Percentiles rank a stretch among this genome's conserved stretches.
Conservation (phyloP, 2,113 vertebrate genomes). For the Percopsis transmontana region DNA sequence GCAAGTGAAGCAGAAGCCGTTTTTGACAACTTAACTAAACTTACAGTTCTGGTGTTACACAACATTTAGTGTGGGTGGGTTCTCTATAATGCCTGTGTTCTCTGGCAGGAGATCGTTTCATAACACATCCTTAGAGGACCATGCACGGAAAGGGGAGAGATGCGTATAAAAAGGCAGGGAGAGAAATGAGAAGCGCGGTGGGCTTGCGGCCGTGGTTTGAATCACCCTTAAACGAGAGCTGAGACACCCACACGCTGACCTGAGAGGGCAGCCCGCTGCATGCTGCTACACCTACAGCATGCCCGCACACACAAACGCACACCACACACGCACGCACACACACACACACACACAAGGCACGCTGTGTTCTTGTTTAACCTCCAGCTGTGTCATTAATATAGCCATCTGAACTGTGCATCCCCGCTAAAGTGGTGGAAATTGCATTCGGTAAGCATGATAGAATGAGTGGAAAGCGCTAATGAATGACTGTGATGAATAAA, state of each 20-base stretch:
- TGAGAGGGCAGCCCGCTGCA: constrained; percentile 57
- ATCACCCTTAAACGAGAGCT: constrained; percentile 69
- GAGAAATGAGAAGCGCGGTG: constrained; percentile 69
- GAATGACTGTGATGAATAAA: too few species aligned
- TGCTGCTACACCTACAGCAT: constrained; percentile 62
- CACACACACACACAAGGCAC: constrained; percentile 9
- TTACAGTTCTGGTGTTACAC: constrained; percentile 65
- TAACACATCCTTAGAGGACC: constrained; percentile 78
- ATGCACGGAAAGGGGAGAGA: constrained; percentile 52
- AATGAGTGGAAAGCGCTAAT: background rate
- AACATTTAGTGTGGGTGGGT: constrained; percentile 74
- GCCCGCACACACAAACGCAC: constrained; percentile 15
- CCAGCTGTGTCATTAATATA: background rate
- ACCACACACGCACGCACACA: constrained; percentile 15
- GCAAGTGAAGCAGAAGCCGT: constrained; percentile 32
- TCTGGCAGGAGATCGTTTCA: constrained; percentile 75
- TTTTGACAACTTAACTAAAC: constrained; percentile 57
- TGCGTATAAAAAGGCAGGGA: constrained; percentile 54
- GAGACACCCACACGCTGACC: constrained; percentile 75
- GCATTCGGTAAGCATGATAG: background rate
- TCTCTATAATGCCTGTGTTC: constrained; percentile 57
- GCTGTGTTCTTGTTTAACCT: background rate
- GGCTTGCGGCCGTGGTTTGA: constrained; percentile 72
- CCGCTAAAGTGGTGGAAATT: background rate
- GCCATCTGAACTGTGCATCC: background rate